Evolutionary conservation across 2,888 invertebrate genomes (phyloP).

Genomic region (Ectemnius continuus): DNA sequence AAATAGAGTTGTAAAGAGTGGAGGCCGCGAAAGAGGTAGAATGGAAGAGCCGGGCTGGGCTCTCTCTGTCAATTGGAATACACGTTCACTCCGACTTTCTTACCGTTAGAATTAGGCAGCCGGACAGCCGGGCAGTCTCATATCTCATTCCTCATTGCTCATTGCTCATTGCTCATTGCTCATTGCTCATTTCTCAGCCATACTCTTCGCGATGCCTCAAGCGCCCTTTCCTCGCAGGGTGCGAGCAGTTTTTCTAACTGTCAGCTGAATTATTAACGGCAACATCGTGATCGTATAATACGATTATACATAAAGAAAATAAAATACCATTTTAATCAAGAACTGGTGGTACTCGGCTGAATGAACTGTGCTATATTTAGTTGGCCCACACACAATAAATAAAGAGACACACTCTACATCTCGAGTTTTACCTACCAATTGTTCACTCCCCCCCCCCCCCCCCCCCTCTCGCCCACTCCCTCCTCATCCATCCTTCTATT

Average conservation of each 20-base stretch:
- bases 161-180: constrained; percentile 8
- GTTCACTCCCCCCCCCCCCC: too few relatives aligned
- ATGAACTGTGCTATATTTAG: too few relatives aligned
- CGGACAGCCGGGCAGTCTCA: too few relatives aligned
- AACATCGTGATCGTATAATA: constrained; percentile 52
- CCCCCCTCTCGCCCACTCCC: too few relatives aligned
- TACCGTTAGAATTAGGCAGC: too few relatives aligned
- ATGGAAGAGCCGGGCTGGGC: not conserved
- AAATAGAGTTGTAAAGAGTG: too few relatives aligned
- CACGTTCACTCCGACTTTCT: not conserved
- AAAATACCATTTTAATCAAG: constrained; percentile 52
- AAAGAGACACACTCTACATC: too few relatives aligned
- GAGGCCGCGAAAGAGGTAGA: not conserved
- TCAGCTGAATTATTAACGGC: constrained; percentile 47
- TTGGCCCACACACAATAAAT: too few relatives aligned
- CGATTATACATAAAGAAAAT: constrained; percentile 54
- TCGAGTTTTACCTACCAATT: too few relatives aligned
- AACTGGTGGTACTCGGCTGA: too few relatives aligned
- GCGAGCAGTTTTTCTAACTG: constrained; percentile 50
- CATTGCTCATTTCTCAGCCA: constrained; percentile 15
- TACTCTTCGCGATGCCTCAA: constrained; percentile 11
- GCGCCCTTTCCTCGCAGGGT: constrained; percentile 32
- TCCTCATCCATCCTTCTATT: too few relatives aligned
- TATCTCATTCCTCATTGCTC: constrained; percentile 17
- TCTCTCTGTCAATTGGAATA: constrained; percentile 4